These are phyloP conservation scores for Synaphobranchus kaupii DNA, from an alignment of 2,797 vertebrate genomes.

Conservation along the genomic window DNA sequence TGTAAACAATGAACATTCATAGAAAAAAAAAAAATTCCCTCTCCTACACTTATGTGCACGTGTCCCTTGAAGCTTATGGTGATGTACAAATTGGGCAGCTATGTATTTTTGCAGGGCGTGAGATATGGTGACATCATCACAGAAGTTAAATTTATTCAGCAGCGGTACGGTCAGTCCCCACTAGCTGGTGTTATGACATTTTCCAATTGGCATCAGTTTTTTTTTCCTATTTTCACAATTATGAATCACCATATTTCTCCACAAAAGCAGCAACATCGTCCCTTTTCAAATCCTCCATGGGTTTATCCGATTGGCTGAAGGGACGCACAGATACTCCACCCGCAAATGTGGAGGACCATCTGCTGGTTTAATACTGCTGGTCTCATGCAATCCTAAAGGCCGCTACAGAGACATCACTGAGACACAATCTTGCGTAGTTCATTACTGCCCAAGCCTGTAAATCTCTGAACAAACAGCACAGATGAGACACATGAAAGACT, in stretches of 20 bases:
- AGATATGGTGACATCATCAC: background rate
- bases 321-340: background rate
- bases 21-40: background rate
- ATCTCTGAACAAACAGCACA: background rate
- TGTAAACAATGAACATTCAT: background rate
- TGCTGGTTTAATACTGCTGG: background rate
- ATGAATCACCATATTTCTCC: conserved; percentile 73
- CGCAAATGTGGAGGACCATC: background rate
- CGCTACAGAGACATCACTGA: background rate
- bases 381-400: background rate
- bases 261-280: conserved; percentile 63
- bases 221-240: conserved; percentile 3
- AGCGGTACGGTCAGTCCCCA: background rate
- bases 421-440: background rate
- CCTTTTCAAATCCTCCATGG: background rate
- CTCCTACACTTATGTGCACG: background rate
- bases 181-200: background rate
- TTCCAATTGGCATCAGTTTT: background rate
- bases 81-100: background rate
- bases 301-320: background rate
- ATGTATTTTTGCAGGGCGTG: background rate
- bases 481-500: background rate
- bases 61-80: background rate
- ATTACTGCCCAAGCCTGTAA: background rate
- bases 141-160: background rate